These are phyloP conservation scores for Ichneumon xanthorius DNA, from an alignment of 2,888 invertebrate species.

Conservation along the genomic window DNA sequence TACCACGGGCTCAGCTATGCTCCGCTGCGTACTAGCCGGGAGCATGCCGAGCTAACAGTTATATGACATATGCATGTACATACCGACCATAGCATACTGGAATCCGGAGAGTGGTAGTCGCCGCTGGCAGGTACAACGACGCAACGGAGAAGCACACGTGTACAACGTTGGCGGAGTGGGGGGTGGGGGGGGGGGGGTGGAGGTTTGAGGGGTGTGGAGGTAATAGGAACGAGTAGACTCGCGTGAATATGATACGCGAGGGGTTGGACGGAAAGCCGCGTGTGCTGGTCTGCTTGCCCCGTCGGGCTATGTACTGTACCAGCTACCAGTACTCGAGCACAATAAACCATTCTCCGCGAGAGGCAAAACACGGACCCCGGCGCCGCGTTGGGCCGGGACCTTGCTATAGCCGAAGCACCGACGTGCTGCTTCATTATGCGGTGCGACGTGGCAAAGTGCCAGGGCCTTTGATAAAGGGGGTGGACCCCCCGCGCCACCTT, in stretches of 20 bases:
- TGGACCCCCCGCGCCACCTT: slow-evolving; percentile 58
- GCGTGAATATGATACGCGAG: slow-evolving; percentile 46
- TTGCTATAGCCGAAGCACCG: slow-evolving; percentile 77
- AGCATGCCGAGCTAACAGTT: neutral
- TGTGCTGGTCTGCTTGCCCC: slow-evolving; percentile 15
- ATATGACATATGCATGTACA: neutral
- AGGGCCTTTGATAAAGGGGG: slow-evolving; percentile 79
- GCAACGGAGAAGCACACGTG: slow-evolving; percentile 24
- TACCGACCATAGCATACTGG: neutral
- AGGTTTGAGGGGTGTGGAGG: neutral
- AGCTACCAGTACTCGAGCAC: slow-evolving; percentile 64
- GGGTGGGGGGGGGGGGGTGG: neutral
- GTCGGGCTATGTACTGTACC: slow-evolving; percentile 21
- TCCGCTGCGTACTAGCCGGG: neutral
- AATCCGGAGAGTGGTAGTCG: neutral
- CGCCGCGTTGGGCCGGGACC: slow-evolving; percentile 55
- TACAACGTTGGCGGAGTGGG: neutral
- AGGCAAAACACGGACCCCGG: slow-evolving; percentile 78
- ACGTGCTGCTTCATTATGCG: slow-evolving; percentile 83
- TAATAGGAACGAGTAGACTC: slow-evolving; percentile 38
- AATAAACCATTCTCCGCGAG: slow-evolving; percentile 77
- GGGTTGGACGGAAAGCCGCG: slow-evolving; percentile 16
- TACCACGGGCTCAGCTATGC: neutral
- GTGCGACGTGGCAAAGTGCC: slow-evolving; percentile 82
- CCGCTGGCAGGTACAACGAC: slow-evolving; percentile 30